These are phyloP conservation scores for Naso thynnoides DNA, from an alignment of 2,797 vertebrate genomes.

Conservation along the genomic window DNA sequence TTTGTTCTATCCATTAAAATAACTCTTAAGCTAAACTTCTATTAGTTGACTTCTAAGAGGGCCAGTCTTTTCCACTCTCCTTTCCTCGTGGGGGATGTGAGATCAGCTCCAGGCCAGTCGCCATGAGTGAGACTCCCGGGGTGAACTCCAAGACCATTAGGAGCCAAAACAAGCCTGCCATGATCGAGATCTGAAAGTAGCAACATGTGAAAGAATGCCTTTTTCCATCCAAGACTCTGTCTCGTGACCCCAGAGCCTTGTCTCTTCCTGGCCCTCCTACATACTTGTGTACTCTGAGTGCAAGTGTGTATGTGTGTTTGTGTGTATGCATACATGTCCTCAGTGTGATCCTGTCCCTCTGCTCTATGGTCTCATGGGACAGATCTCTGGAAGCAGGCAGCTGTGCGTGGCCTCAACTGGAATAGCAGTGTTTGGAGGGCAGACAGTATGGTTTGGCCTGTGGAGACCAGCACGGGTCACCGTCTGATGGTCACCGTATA, in stretches of 20 bases:
- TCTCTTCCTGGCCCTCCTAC: constrained; percentile 51
- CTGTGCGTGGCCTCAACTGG: constrained; percentile 65
- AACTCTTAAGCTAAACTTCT: constrained; percentile 1
- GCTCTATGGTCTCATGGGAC: constrained; percentile 37
- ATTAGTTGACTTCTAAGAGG: constrained; percentile 15
- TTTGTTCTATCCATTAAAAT: constrained; percentile 23
- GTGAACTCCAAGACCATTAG: constrained; percentile 55
- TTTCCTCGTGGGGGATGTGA: constrained; percentile 50
- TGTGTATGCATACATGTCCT: constrained; percentile 23
- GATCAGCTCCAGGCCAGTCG: constrained; percentile 46
- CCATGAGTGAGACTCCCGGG: constrained; percentile 59
- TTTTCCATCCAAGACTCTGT: constrained; percentile 83
- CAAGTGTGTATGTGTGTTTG: constrained; percentile 19
- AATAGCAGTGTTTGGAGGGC: constrained; percentile 43
- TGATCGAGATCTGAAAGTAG: constrained; percentile 82
- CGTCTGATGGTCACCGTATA: constrained; percentile 16
- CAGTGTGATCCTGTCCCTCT: constrained; percentile 37
- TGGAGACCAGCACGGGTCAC: constrained; percentile 25
- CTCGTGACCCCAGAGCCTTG: constrained; percentile 76
- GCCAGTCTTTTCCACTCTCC: constrained; percentile 28
- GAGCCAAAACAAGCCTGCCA: constrained; percentile 77
- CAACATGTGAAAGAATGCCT: constrained; percentile 86
- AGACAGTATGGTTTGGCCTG: constrained; percentile 38
- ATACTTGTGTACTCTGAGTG: constrained; percentile 28
- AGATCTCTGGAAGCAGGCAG: constrained; percentile 65